Evolutionary conservation across 2,113 vertebrate genomes (phyloP), one percentile per base, ranked within the genome.

Genomic region (Pycnonotus jocosus): DNA sequence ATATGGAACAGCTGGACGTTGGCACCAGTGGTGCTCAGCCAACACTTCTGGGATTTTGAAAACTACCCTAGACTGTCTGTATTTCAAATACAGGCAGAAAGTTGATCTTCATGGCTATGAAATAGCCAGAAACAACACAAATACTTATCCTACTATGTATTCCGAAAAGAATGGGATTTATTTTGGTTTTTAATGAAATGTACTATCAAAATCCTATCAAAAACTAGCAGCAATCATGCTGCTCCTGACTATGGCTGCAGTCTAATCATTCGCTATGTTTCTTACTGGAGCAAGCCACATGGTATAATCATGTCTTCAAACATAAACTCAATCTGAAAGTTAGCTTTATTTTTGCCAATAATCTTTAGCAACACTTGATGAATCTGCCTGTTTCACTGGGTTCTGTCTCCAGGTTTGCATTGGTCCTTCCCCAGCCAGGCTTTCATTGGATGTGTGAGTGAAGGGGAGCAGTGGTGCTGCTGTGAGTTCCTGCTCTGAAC

Each of bases 381-480:
- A 9, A 50, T 44, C 44, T 93, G 21, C 23, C 27, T 50, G 1
- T 58, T 77, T 47, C 57, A 13, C 20, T 61, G 62, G 17, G 31
- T 51, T 85, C 31, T 70, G 0, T 27, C 47, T 62, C 57, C 73
- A 80, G 31, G 25, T 54, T 50, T 58, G 28, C 16, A 4, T 1
- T 66, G 10, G 7, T 77, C 21, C 24, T 60, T 77, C 30, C 37
- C 38, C 23, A 70, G 14, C 27, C 54, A 13, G 40, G 48, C 30
- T 89, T 18, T 68, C 4, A 1, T 2, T 25, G 47, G 27, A 7
- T 79, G 42, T 4, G 1, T 3, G 42, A 79, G 15, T 0, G 4
- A 21, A n/a, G n/a, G 42, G 22, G 22, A 74, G 35, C 9, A 6
- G 22, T 19, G 45, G 16, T 38, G 50, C 72, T 60, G 61, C 25